These are phyloP conservation scores for Tortrix viridana DNA, from an alignment of 2,888 invertebrate genomes.

Conservation along the genomic window DNA sequence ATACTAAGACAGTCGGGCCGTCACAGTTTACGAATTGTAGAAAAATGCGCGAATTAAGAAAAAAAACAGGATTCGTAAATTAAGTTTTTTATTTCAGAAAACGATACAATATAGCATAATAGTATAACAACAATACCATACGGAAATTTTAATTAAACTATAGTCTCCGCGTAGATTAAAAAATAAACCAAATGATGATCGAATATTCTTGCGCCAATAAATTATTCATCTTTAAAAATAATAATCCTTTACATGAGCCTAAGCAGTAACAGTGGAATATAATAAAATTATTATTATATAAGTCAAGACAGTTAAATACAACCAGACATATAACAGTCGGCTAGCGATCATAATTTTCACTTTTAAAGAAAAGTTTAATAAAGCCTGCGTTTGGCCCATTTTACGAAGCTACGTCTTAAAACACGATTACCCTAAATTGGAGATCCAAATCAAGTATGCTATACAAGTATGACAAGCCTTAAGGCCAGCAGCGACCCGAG, in stretches of 20 bases:
- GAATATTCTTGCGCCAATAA: conserved; percentile 53
- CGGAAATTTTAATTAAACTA: conserved; percentile 57
- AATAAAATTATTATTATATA: conserved; percentile 17
- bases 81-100: conserved; percentile 82
- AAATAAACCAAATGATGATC: conserved; percentile 52
- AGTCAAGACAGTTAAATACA: conserved; percentile 2
- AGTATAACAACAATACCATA: conserved; percentile 79
- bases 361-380: too few relatives aligned
- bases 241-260: conserved; percentile 44
- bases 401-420: too few relatives aligned
- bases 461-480: too few relatives aligned
- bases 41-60: not conserved
- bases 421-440: too few relatives aligned
- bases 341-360: too few relatives aligned
- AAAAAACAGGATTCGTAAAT: conserved; percentile 61
- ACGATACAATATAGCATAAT: conserved; percentile 82
- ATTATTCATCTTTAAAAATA: conserved; percentile 52
- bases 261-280: conserved; percentile 36
- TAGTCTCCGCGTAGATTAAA: conserved; percentile 60
- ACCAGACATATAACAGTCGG: too few relatives aligned
- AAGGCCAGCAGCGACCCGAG: too few relatives aligned
- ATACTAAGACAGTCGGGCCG: too few relatives aligned
- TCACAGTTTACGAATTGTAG: too few relatives aligned
- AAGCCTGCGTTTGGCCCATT: too few relatives aligned
- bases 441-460: too few relatives aligned